Evolutionary conservation across 2,113 vertebrate genomes (phyloP), one percentile per base, ranked within the genome.

Genomic region (Rousettus leschenaultii): DNA sequence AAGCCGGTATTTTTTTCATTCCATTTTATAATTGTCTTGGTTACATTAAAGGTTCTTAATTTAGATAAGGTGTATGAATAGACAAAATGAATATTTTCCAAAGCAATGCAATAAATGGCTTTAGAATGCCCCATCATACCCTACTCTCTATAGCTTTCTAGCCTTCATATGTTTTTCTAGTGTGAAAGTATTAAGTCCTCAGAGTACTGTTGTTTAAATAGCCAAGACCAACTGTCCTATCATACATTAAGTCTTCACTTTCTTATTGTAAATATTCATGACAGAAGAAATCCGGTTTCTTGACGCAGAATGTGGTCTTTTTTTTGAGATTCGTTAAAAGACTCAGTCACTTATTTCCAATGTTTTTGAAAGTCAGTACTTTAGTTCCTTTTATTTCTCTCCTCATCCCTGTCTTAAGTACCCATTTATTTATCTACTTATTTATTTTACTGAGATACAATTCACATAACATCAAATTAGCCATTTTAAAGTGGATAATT

Each of bases 271-370:
- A 87, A 88, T 73, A n/a, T 94, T 95, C 2, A 13, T 65, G 30
- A 53, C 19, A 77, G 51, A 66, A 79, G 61, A 86, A 68, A 48
- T 70, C 3, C 5, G 4, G 13, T 92, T 86, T 89, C 55, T 86
- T 79, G 19, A 96, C 61, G 92, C 38, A 94, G 84, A 88, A 75
- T 73, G 28, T 65, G 33, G 87, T 38, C 26, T 57, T 38, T 63
- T 45, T 61, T 94, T 86, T 61, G 71, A 80, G 51, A 63, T 95
- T 89, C 68, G 79, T 86, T 91, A 78, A 95, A 53, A 83, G 53
- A 35, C 40, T 45, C 18, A 65, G 15, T 93, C 26, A 79, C 35
- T 91, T 85, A 19, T 89, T 89, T 86, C 24, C 7, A 53, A 0
- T 82, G 18, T 68, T 92, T 88, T 77, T 35, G 21, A 53, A 86